Evolutionary conservation across 2,888 invertebrate species (phyloP).

Genomic region (Alentia gelatinosa): DNA sequence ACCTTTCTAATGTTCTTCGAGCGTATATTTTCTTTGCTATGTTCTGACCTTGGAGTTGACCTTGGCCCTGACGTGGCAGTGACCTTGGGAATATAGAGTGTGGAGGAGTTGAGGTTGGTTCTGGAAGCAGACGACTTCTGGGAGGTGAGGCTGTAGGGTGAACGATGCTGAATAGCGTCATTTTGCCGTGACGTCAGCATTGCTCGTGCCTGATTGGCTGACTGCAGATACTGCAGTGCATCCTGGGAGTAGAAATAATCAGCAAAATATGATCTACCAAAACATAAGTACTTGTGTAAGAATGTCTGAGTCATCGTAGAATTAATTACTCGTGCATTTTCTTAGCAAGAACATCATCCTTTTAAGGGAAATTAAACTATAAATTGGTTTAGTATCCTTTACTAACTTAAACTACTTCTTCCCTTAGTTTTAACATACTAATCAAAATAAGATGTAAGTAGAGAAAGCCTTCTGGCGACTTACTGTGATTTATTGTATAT

Average conservation of each 20-base stretch:
- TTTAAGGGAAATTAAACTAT: too few relatives aligned
- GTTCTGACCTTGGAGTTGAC: not conserved
- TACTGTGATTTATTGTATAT: too few relatives aligned
- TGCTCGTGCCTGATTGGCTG: not conserved
- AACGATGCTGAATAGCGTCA: not conserved
- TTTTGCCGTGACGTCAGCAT: not conserved
- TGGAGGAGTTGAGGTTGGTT: not conserved
- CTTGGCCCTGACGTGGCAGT: not conserved
- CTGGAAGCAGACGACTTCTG: not conserved
- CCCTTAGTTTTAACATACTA: too few relatives aligned
- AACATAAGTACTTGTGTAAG: not conserved
- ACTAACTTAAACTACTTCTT: too few relatives aligned
- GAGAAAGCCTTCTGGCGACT: too few relatives aligned
- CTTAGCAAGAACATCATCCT: too few relatives aligned
- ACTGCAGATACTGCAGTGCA: conserved; percentile 11
- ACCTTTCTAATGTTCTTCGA: not conserved
- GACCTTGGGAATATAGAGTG: too few relatives aligned
- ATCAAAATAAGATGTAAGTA: too few relatives aligned
- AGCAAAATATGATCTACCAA: not conserved
- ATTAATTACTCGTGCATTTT: too few relatives aligned
- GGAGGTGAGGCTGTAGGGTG: not conserved
- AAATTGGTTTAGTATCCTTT: too few relatives aligned
- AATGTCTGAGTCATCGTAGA: too few relatives aligned
- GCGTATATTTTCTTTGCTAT: not conserved
- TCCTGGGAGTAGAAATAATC: not conserved